phyloP scores from a whole-genome alignment of 2,888 invertebrate species.

The Lycaena phlaeas region DNA sequence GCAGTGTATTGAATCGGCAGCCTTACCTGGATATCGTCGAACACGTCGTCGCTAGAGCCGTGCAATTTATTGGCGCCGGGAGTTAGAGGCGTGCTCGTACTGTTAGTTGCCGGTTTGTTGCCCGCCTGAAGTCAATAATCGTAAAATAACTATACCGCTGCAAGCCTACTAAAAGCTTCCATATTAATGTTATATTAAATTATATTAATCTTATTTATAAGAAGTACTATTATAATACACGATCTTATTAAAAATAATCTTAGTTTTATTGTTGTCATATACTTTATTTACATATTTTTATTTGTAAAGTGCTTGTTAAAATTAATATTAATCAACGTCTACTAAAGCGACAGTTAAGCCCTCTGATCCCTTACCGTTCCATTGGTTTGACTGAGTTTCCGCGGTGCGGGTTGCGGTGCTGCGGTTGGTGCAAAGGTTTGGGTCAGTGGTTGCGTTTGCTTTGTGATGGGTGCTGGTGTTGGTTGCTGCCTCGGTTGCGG shows the following conservation, averaged over 20 bases:
- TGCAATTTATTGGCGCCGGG: conserved; percentile 53
- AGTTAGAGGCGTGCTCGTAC: conserved; percentile 58
- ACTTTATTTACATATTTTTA: not conserved
- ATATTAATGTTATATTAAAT: not conserved
- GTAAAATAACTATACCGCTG: conserved; percentile 10
- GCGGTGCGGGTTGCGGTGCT: conserved; percentile 62
- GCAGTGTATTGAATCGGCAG: conserved; percentile 21
- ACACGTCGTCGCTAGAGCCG: conserved; percentile 63
- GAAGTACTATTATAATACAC: not conserved
- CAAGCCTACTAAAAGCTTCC: conserved; percentile 1
- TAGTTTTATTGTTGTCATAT: not conserved
- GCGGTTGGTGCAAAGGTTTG: conserved; percentile 18
- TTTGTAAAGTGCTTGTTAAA: conserved; percentile 2
- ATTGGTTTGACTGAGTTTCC: conserved; percentile 59
- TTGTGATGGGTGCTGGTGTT: conserved; percentile 16
- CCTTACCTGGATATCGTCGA: conserved; percentile 61
- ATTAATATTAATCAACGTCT: conserved; percentile 2
- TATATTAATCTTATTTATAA: too few species aligned
- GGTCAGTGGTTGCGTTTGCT: conserved; percentile 19
- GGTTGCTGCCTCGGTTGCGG: conserved; percentile 21
- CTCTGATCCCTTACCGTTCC: conserved; percentile 48
- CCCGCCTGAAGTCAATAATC: conserved; percentile 39
- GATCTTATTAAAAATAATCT: not conserved
- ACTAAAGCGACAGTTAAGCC: conserved; percentile 13
- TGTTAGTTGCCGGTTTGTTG: conserved; percentile 56